Conservation (phyloP, 2,113 vertebrate species). For the Physeter macrocephalus region DNA sequence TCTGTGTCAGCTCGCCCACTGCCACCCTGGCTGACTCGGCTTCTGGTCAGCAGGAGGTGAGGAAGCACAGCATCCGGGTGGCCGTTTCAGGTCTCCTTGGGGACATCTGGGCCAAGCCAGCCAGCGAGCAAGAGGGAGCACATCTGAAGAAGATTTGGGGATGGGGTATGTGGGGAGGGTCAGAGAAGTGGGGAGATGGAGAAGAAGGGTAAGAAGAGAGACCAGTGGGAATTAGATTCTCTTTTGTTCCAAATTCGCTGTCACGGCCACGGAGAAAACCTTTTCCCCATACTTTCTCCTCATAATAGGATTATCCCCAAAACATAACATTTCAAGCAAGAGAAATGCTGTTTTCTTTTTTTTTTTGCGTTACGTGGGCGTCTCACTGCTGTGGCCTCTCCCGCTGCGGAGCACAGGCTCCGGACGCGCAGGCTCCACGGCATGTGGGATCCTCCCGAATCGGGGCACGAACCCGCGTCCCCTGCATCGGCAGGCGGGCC, state of each 20-base stretch:
- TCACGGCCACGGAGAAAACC: neutral
- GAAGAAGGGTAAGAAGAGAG: neutral
- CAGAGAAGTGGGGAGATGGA: neutral
- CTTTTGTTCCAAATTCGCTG: neutral
- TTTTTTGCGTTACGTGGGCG: no score
- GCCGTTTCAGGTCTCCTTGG: neutral
- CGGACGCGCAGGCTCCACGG: no score
- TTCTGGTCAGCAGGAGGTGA: neutral
- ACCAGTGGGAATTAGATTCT: neutral
- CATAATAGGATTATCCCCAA: conserved; percentile 42
- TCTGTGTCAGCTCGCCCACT: rapidly evolving
- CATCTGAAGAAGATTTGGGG: neutral
- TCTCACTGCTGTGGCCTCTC: no score
- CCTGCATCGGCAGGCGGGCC: no score
- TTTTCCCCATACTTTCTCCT: neutral
- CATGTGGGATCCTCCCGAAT: no score
- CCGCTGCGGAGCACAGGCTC: no score
- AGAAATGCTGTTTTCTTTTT: conserved; percentile 39
- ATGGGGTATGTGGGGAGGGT: neutral
- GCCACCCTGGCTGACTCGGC: rapidly evolving
- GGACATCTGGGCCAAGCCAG: neutral
- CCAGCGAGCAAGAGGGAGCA: neutral
- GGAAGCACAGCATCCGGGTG: neutral
- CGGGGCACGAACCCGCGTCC: no score
- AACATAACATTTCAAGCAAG: conserved; percentile 37